Evolutionary conservation across 1,140 invertebrate species (phyloP), one percentile per base, ranked within the genome.

Genomic region (Drosophila lini): DNA sequence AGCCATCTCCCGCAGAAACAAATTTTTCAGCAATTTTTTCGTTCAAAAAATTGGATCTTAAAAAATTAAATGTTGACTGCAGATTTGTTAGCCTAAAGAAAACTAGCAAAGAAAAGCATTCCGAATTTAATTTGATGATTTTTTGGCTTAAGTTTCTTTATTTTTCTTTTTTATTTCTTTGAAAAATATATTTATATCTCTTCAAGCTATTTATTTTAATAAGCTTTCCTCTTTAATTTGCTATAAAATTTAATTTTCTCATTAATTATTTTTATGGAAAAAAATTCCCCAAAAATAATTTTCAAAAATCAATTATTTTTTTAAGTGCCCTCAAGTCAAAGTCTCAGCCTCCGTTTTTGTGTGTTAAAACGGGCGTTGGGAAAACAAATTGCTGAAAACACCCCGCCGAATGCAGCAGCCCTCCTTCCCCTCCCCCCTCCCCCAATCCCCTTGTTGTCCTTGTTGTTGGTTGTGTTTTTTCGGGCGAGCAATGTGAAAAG

Each of bases 351-450:
- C 68, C 73, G 60, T 56, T 52, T 71, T 42, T 84, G 71, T 85
- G 73, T 79, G 78, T 79, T 74, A 86, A 82, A 88, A 86, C 82
- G 76, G 80, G 83, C 78, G 84, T 88, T 82, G 78, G 84, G 84
- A 88, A 88, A 88, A 89, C 84, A 88, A 88, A 88, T 88, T 88
- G 84, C 74, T 80, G 73, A 88, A 88, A 89, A 89, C 78, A 83
- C 83, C 83, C 81, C 77, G 80, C 77, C 60, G 73, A 70, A 65
- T 57, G 61, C 62, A 67, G 36, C 44, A 16, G 15, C 11, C 32
- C 36, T 34, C 48, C n/a, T 11, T 38, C 3, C 15, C 0, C 11
- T 13, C 15, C 16, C 3, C 15, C 0, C 11, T 13, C 16, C 16
- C 22, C 34, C n/a, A 32, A 25, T 44, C 62, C 41, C 70, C 59